Evolutionary conservation across 2,797 vertebrate species (phyloP).

Genomic region (Momotus momota): DNA sequence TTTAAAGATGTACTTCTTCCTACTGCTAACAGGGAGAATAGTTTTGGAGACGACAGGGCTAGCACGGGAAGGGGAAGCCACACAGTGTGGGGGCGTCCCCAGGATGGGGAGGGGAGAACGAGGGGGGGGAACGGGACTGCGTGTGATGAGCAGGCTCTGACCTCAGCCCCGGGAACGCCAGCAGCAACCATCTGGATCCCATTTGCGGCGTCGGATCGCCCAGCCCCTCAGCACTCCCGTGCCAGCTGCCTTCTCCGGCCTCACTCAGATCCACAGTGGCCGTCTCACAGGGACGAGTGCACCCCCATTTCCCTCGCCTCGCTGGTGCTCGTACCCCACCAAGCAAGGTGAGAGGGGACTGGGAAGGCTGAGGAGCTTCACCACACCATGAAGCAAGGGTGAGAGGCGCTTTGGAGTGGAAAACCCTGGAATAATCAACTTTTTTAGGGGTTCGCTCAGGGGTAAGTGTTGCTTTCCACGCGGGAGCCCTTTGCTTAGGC

Average conservation of each 20-base stretch:
- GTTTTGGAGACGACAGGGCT: background rate
- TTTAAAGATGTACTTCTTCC: background rate
- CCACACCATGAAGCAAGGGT: slow-evolving; percentile 43
- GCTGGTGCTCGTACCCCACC: background rate
- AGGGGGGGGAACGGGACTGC: too few species aligned
- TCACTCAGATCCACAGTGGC: slow-evolving; percentile 21
- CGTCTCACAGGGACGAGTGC: background rate
- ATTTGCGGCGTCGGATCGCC: slow-evolving; percentile 67
- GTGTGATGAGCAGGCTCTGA: slow-evolving; percentile 67
- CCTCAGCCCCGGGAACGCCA: slow-evolving; percentile 73
- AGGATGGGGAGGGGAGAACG: too few species aligned
- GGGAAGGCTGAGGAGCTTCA: background rate
- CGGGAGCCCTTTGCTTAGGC: background rate
- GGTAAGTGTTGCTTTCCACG: slow-evolving; percentile 61
- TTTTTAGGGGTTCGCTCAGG: slow-evolving; percentile 44
- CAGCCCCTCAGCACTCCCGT: slow-evolving; percentile 51
- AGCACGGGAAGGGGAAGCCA: slow-evolving; percentile 6
- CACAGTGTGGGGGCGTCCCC: background rate
- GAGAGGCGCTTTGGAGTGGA: background rate
- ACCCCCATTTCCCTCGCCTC: background rate
- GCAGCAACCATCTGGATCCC: slow-evolving; percentile 75
- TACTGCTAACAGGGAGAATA: background rate
- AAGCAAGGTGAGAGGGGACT: background rate
- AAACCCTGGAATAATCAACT: slow-evolving; percentile 9
- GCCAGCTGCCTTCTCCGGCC: slow-evolving; percentile 36